Conservation (phyloP, 1,140 invertebrate genomes). For the Diachasmimorpha longicaudata region DNA sequence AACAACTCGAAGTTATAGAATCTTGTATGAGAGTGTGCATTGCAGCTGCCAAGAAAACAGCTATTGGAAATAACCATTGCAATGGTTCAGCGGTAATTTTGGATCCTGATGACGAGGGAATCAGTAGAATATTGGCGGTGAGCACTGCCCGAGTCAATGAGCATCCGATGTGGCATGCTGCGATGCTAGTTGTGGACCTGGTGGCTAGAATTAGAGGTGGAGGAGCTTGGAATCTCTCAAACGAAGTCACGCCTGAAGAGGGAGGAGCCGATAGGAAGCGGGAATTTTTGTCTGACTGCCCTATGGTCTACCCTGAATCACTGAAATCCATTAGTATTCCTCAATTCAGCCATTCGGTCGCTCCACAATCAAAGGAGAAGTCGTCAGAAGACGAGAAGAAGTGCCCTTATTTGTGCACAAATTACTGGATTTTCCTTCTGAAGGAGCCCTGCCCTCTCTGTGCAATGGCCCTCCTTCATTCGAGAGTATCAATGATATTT, state of each 20-base stretch:
- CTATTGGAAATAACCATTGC: slow-evolving; percentile 44
- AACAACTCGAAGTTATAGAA: slow-evolving; percentile 68
- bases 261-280: slow-evolving; percentile 36
- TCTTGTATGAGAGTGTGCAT: slow-evolving; percentile 70
- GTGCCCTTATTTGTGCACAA: slow-evolving; percentile 86
- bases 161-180: slow-evolving; percentile 83
- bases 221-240: slow-evolving; percentile 69
- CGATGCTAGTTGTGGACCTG: slow-evolving; percentile 85
- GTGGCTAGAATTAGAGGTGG: slow-evolving; percentile 84
- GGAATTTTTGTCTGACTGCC: slow-evolving; percentile 29
- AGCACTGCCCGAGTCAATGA: slow-evolving; percentile 66
- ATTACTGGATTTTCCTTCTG: slow-evolving; percentile 84
- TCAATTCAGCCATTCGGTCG: background rate
- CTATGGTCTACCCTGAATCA: slow-evolving; percentile 46
- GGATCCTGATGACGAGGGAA: slow-evolving; percentile 68
- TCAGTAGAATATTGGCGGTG: slow-evolving; percentile 66
- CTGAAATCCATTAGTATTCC: slow-evolving; percentile 38
- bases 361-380: background rate
- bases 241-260: background rate
- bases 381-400: slow-evolving; percentile 40
- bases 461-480: slow-evolving; percentile 92
- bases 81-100: slow-evolving; percentile 70
- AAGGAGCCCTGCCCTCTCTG: slow-evolving; percentile 93
- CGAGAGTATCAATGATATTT: slow-evolving; percentile 82
- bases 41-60: slow-evolving; percentile 60